These are phyloP conservation scores for Patella vulgata DNA, from an alignment of 1,140 invertebrate genomes.

Conservation along the genomic window DNA sequence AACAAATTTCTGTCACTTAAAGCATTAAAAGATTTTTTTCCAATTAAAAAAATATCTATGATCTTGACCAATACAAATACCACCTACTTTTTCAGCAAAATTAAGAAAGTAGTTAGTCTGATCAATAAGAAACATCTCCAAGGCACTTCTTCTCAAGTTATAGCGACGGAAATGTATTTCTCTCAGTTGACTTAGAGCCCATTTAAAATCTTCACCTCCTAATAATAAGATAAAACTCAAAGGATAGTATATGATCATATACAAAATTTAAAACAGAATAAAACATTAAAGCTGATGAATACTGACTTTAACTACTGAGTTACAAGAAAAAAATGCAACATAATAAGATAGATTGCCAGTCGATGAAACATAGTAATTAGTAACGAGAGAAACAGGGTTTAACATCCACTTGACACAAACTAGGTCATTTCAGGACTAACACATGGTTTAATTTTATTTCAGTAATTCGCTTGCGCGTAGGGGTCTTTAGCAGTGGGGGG, in stretches of 20 bases:
- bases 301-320: too few species aligned
- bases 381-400: too few species aligned
- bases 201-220: constrained; percentile 68
- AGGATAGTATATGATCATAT: background rate
- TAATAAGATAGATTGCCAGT: too few species aligned
- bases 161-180: constrained; percentile 76
- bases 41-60: background rate
- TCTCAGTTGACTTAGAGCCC: constrained; percentile 71
- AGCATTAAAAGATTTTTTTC: too few species aligned
- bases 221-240: constrained; percentile 6
- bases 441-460: too few species aligned
- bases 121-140: constrained; percentile 76
- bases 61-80: background rate
- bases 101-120: constrained; percentile 78
- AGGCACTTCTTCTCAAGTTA: constrained; percentile 74
- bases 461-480: too few species aligned
- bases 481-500: too few species aligned
- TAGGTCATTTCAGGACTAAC: too few species aligned
- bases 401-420: too few species aligned
- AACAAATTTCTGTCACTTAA: too few species aligned
- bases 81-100: constrained; percentile 73
- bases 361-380: too few species aligned
- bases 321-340: background rate
- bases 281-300: too few species aligned
- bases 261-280: background rate